These are phyloP conservation scores for Hippopotamyrus pictus DNA, from an alignment of 2,797 vertebrate genomes.

Conservation along the genomic window DNA sequence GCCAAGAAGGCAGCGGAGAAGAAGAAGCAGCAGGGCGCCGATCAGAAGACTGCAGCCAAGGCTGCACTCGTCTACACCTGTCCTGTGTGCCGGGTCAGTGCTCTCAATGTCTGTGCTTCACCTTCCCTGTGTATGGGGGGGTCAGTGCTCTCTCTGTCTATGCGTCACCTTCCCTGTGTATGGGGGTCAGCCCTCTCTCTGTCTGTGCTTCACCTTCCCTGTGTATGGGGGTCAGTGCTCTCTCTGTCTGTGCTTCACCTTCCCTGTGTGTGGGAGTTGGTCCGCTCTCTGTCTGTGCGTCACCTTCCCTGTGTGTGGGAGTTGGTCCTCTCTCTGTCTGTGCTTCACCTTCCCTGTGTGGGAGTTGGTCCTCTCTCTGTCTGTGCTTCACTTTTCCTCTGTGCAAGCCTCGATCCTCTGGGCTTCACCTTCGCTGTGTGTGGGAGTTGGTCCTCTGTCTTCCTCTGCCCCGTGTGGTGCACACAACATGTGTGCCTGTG, in stretches of 20 bases:
- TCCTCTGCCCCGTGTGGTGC: not conserved
- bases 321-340: constrained; percentile 34
- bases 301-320: constrained; percentile 73
- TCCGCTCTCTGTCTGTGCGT: not conserved
- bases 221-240: not conserved
- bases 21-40: constrained; percentile 66
- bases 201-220: not conserved
- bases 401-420: not conserved
- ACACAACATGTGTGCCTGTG: too few species aligned
- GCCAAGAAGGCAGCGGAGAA: constrained; percentile 76
- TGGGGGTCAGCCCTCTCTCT: not conserved
- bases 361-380: constrained; percentile 50
- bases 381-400: not conserved
- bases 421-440: not conserved
- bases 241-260: not conserved
- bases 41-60: constrained; percentile 75
- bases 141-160: not conserved
- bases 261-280: not conserved
- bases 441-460: not conserved
- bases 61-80: constrained; percentile 72
- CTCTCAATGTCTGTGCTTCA: not conserved
- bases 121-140: not conserved
- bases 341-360: constrained; percentile 65
- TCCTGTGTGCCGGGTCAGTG: constrained; percentile 70
- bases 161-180: not conserved